Evolutionary conservation across 2,113 vertebrate genomes (phyloP).

Genomic region (Saimiri boliviensis): DNA sequence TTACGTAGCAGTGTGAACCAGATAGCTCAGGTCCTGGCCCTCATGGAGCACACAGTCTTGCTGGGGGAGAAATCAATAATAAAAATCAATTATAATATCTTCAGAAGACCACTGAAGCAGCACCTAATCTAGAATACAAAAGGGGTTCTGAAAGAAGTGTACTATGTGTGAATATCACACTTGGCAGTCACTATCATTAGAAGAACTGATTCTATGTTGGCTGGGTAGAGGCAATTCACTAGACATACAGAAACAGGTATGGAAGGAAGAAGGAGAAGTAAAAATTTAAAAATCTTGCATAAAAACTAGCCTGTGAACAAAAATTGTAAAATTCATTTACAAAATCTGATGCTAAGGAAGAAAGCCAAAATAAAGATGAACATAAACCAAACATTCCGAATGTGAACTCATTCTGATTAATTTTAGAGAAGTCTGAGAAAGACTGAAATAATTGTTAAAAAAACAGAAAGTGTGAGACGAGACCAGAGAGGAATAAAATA

Average conservation of each 20-base stretch:
- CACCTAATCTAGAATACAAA: background rate
- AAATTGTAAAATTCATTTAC: background rate
- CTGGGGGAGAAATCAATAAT: background rate
- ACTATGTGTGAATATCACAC: background rate
- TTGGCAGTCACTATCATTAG: background rate
- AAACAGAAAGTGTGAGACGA: background rate
- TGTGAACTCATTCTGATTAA: background rate
- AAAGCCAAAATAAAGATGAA: background rate
- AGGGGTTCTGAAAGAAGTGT: background rate
- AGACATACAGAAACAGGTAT: background rate
- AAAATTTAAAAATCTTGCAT: background rate
- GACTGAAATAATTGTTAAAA: background rate
- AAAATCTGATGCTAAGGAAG: background rate
- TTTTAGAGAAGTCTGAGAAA: slow-evolving; percentile 17
- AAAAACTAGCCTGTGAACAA: background rate
- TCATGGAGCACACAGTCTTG: background rate
- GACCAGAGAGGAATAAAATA: background rate
- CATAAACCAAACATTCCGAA: background rate
- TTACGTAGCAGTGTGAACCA: background rate
- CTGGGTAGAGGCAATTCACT: background rate
- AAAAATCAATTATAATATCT: background rate
- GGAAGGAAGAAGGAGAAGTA: background rate
- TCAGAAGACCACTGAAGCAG: background rate
- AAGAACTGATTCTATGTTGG: background rate
- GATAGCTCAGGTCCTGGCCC: background rate